Evolutionary conservation across 2,797 vertebrate species (phyloP).

Genomic region (Hippocampus kuda): DNA sequence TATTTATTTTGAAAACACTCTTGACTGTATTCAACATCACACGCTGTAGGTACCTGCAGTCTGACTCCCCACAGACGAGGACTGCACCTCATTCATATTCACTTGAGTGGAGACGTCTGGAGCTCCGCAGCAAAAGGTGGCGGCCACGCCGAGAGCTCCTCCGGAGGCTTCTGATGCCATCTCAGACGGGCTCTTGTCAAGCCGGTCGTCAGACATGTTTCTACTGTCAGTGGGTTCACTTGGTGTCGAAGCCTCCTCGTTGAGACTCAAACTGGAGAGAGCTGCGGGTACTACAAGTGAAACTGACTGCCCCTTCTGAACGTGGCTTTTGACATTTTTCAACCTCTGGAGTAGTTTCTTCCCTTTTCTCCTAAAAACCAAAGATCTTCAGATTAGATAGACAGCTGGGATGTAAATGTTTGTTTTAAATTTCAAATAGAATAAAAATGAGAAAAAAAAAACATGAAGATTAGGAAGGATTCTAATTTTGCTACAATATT

Average conservation of each 20-base stretch:
- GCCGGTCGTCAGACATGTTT: constrained; percentile 49
- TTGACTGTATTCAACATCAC: too few species aligned
- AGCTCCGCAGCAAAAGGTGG: constrained; percentile 65
- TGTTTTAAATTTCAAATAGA: too few species aligned
- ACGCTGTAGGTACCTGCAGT: constrained; percentile 34
- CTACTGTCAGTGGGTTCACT: constrained; percentile 39
- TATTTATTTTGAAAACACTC: background rate
- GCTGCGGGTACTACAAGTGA: constrained; percentile 21
- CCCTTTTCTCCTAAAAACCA: constrained; percentile 52
- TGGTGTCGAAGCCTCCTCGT: constrained; percentile 18
- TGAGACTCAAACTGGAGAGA: constrained; percentile 25
- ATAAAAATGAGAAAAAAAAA: too few species aligned
- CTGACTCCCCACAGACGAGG: constrained; percentile 26
- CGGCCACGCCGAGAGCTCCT: constrained; percentile 42
- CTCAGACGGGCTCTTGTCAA: constrained; percentile 29
- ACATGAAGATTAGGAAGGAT: too few species aligned
- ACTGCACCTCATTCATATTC: constrained; percentile 17
- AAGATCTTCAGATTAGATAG: background rate
- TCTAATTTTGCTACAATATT: too few species aligned
- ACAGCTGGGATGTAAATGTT: background rate
- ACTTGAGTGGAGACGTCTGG: constrained; percentile 30
- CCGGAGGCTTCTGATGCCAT: constrained; percentile 33
- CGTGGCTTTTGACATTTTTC: constrained; percentile 32
- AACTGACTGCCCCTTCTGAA: constrained; percentile 17
- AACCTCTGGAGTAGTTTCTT: constrained; percentile 50